Base-by-base conservation (phyloP, 2,888 invertebrate genomes). In the Eilema depressum region DNA sequence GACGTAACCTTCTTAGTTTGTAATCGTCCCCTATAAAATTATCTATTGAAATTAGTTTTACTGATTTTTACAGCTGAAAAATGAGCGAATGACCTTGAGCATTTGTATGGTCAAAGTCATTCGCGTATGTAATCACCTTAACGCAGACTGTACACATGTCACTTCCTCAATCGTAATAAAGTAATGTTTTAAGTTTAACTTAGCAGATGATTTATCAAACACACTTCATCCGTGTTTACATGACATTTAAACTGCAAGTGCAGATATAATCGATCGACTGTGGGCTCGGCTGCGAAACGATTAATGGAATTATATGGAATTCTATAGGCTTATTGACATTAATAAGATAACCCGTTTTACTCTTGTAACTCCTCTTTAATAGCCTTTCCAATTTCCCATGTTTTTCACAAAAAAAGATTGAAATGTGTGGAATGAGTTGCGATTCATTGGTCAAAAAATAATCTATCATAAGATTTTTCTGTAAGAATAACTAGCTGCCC, bases 241-340 rank as follows among this genome's bases (percentile, higher is more conserved):
- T 80, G 80, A 75, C 80, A 76, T 82, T 80, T 75, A 62, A 66
- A 23, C 63, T 57, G 23, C 25, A 72, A 67, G 62, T 73, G 67
- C 62, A 67, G 61, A 69, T 61, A 82, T 11, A 47, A 76, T 78
- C 78, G 73, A 78, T 82, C 59, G 71, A 14, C 30, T 66, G 57
- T 56, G 33, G 30, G 23, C 30, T 37, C 8, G 23, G 25, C 37
- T 25, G 7, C 17, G 37, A 23, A 17, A 14, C 25, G 23, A 62
- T 17, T 33, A 33, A 62, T 8, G 14, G 23, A 62, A 37, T 37
- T 53, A 53, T 53, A 53, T 53, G 53, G 8, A 53, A 10, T n/a
- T 53, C n/a, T n/a, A 53, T 53, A 8, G 20, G 53, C 53, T 53
- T 53, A n/a, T 53, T 20, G 53, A 53, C 53, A 53, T n/a, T 53